Percentiles rank a stretch among this genome's conserved stretches.
These are phyloP conservation scores for Eristalinus aeneus DNA, from an alignment of 2,888 invertebrate genomes.

Conservation along the genomic window DNA sequence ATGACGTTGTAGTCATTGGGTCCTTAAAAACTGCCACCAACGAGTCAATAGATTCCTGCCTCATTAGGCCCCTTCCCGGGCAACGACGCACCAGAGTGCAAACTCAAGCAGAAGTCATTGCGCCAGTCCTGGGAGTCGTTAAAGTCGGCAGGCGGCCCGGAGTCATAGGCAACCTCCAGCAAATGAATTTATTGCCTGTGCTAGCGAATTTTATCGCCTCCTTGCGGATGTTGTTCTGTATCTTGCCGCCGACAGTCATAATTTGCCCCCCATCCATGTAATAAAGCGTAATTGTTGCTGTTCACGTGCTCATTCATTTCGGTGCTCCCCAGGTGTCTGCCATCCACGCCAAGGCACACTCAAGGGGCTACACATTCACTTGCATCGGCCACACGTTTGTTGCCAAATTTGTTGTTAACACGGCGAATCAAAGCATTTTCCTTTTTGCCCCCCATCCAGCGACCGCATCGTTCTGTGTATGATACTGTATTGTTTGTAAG, in stretches of 20 bases:
- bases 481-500: conserved; percentile 49
- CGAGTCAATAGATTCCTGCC: conserved; percentile 14
- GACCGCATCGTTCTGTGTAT: conserved; percentile 17
- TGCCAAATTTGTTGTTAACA: neutral
- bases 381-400: neutral
- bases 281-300: neutral
- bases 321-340: neutral
- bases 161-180: neutral
- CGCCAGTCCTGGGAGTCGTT: neutral
- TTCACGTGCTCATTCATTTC: neutral
- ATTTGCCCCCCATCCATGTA: neutral
- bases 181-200: neutral
- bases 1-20: conserved; percentile 68
- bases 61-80: neutral
- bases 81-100: neutral
- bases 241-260: neutral
- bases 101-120: neutral
- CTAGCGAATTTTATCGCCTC: neutral
- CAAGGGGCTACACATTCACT: neutral
- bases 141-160: neutral
- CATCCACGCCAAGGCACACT: neutral
- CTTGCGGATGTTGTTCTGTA: neutral
- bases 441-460: neutral
- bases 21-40: conserved; percentile 51
- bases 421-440: neutral